These are phyloP conservation scores for Eristalinus aeneus DNA, from an alignment of 2,888 invertebrate genomes.

Conservation along the genomic window DNA sequence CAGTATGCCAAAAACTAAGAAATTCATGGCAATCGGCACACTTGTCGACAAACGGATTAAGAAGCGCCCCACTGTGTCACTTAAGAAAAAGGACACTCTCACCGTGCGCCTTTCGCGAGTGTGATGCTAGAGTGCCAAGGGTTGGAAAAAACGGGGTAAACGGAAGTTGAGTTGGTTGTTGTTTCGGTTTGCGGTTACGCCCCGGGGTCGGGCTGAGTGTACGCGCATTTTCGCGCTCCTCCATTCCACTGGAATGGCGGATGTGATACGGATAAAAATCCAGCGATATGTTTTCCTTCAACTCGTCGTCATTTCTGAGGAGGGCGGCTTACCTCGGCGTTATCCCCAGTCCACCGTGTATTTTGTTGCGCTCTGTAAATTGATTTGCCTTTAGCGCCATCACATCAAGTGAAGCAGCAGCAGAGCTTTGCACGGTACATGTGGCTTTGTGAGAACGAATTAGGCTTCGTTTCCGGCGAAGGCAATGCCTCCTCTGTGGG, in stretches of 20 bases:
- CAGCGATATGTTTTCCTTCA: slow-evolving; percentile 16
- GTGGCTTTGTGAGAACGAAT: not conserved
- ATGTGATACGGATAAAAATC: slow-evolving; percentile 38
- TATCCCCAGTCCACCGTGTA: not conserved
- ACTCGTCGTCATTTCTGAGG: slow-evolving; percentile 7
- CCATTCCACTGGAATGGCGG: slow-evolving; percentile 11
- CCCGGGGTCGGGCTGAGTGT: not conserved
- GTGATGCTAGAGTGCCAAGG: not conserved
- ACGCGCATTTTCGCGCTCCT: slow-evolving; percentile 9
- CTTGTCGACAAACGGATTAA: slow-evolving; percentile 26
- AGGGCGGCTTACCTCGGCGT: not conserved
- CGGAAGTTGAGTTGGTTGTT: slow-evolving; percentile 28
- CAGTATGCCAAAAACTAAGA: not conserved
- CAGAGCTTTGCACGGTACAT: not conserved
- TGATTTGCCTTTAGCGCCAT: slow-evolving; percentile 41
- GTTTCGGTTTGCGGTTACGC: not conserved
- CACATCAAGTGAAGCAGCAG: slow-evolving; percentile 10
- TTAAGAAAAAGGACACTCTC: slow-evolving; percentile 6
- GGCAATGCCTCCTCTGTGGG: too few relatives aligned
- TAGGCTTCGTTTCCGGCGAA: not conserved
- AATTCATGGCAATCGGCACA: slow-evolving; percentile 5
- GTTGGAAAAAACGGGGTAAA: not conserved
- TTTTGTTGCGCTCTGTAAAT: slow-evolving; percentile 14
- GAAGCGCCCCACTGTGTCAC: not conserved
- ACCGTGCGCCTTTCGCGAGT: not conserved